phyloP scores from a whole-genome alignment of 2,888 invertebrate species.

The Pedicia rivosa region DNA sequence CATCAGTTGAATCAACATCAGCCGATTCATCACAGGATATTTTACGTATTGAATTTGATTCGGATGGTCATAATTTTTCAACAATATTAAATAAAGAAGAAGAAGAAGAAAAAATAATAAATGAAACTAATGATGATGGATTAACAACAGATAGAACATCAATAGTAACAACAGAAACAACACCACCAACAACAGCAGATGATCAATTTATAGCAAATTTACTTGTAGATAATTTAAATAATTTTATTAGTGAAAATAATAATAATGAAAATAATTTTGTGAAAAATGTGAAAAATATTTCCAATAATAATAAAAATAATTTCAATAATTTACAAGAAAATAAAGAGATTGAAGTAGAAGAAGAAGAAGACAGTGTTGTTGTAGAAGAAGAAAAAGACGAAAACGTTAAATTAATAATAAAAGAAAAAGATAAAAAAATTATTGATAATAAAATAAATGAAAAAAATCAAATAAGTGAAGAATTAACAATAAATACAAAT shows the following conservation, averaged over 20 bases:
- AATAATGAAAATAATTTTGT: conserved; percentile 17
- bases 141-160: background rate
- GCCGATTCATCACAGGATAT: conserved; percentile 10
- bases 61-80: too few relatives aligned
- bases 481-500: background rate
- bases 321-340: background rate
- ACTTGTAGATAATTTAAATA: conserved; percentile 35
- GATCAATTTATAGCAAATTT: conserved; percentile 37
- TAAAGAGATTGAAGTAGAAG: background rate
- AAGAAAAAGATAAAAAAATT: background rate
- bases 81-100: conserved; percentile 3
- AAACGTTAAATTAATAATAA: conserved; percentile 1
- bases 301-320: background rate
- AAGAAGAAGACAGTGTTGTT: background rate
- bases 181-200: conserved; percentile 8
- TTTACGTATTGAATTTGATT: conserved; percentile 9
- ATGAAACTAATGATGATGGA: background rate
- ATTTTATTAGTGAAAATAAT: conserved; percentile 32
- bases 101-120: background rate
- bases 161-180: background rate
- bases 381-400: background rate
- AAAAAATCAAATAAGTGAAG: background rate
- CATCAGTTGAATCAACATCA: conserved; percentile 10
- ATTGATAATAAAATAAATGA: background rate
- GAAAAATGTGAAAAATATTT: conserved; percentile 4